Percentiles rank a stretch among this genome's conserved stretches.
These are phyloP conservation scores for Crypturellus tataupa DNA, from an alignment of 2,797 vertebrate species.

Conservation along the genomic window DNA sequence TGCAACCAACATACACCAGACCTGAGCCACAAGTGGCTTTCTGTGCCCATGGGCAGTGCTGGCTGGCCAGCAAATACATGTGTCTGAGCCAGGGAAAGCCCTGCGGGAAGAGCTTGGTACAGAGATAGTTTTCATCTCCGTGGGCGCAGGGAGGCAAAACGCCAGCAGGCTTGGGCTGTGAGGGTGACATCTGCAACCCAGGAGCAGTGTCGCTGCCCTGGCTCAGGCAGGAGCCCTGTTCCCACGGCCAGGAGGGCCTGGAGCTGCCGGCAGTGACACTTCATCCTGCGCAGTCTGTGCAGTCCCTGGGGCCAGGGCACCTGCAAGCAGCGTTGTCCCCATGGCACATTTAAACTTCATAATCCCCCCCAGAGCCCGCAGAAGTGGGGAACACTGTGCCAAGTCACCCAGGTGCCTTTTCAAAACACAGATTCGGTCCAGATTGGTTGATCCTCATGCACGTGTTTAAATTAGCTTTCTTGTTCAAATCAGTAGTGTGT, in stretches of 20 bases:
- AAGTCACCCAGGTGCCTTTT: neutral
- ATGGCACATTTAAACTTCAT: rapidly evolving
- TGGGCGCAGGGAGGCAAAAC: neutral
- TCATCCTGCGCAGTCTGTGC: rapidly evolving
- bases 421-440: neutral
- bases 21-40: neutral
- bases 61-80: too few species aligned
- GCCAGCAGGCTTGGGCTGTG: neutral
- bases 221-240: neutral
- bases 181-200: neutral
- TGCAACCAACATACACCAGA: rapidly evolving
- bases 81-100: neutral
- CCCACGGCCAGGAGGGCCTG: rapidly evolving
- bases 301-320: neutral
- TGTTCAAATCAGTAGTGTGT: neutral
- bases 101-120: neutral
- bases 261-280: neutral
- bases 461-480: neutral
- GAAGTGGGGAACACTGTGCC: neutral
- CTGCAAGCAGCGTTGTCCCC: rapidly evolving
- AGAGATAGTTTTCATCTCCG: neutral
- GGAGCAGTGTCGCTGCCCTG: rapidly evolving
- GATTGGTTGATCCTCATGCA: neutral
- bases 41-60: neutral
- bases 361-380: neutral